A percentile compares a stretch with the other conserved stretches of the same genome.
These are phyloP conservation scores for Camponotus floridanus DNA, from an alignment of 1,140 invertebrate genomes.

Conservation along the genomic window DNA sequence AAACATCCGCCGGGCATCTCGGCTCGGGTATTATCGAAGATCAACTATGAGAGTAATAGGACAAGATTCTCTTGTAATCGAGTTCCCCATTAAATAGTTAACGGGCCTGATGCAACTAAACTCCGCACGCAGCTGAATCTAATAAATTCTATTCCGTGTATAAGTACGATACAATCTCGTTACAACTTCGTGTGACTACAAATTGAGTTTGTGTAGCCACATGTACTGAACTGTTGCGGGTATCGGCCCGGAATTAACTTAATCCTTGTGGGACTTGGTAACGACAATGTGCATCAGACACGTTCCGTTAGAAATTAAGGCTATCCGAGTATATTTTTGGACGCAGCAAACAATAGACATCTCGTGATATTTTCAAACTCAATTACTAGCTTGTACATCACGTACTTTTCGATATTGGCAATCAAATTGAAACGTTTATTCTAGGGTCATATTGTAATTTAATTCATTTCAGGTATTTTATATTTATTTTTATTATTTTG, in stretches of 20 bases:
- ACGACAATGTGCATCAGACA: slow-evolving; percentile 3
- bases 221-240: neutral
- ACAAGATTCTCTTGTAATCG: slow-evolving; percentile 21
- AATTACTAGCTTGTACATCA: neutral
- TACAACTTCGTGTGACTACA: slow-evolving; percentile 38
- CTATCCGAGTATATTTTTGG: slow-evolving; percentile 8
- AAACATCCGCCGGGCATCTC: slow-evolving; percentile 22
- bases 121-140: slow-evolving; percentile 1
- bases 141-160: slow-evolving; percentile 13
- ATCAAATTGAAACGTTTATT: neutral
- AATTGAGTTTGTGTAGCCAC: slow-evolving; percentile 39
- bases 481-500: neutral
- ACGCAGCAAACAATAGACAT: neutral
- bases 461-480: neutral
- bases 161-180: slow-evolving; percentile 37
- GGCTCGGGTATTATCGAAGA: neutral
- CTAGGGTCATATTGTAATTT: neutral
- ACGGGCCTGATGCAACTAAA: slow-evolving; percentile 20
- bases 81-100: slow-evolving; percentile 42
- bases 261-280: slow-evolving; percentile 24
- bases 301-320: neutral
- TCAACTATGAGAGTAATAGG: neutral
- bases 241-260: slow-evolving; percentile 30
- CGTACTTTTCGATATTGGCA: neutral
- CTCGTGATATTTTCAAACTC: neutral